phyloP scores from a whole-genome alignment of 2,797 vertebrate species.

The Sebastes minor region DNA sequence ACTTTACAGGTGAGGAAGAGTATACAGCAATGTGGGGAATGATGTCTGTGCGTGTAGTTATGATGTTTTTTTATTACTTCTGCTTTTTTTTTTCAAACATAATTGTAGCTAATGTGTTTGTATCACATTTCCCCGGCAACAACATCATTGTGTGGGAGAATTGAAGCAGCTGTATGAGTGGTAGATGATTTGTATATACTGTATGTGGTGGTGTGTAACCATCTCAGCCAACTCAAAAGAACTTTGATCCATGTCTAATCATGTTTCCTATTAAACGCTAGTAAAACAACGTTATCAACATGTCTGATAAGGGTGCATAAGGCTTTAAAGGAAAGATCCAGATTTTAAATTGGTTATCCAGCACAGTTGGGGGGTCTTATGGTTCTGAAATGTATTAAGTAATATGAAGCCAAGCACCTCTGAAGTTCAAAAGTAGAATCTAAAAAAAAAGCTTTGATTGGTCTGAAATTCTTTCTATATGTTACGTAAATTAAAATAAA shows the following conservation, averaged over 20 bases:
- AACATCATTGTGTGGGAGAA: not conserved
- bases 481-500: not conserved
- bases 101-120: not conserved
- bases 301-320: not conserved
- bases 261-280: not conserved
- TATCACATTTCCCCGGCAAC: not conserved
- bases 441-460: not conserved
- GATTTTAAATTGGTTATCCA: not conserved
- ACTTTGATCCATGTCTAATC: slow-evolving; percentile 17
- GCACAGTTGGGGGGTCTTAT: not conserved
- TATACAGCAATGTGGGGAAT: not conserved
- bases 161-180: not conserved
- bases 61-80: not conserved
- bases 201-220: not conserved
- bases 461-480: not conserved
- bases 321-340: not conserved
- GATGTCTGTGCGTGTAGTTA: not conserved
- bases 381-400: not conserved
- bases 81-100: not conserved
- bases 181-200: not conserved
- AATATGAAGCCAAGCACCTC: not conserved
- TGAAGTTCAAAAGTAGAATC: not conserved
- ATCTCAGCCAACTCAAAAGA: not conserved
- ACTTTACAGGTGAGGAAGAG: slow-evolving; percentile 48
- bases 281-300: not conserved